A percentile compares a stretch with the other conserved stretches of the same genome.
Conservation (phyloP, 1,140 invertebrate species). For the Argopecten irradians region DNA sequence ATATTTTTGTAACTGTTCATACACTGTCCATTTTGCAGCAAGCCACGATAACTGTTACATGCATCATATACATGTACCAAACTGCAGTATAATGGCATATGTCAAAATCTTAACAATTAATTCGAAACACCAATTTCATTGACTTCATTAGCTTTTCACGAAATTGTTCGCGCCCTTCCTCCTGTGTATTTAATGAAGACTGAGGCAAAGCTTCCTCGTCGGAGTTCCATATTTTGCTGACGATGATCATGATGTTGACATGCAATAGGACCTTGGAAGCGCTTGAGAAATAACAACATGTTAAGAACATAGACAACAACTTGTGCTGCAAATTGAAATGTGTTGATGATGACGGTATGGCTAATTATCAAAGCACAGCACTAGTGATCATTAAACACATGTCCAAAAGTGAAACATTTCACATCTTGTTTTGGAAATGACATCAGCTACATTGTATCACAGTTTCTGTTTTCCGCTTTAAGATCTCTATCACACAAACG, state of each 20-base stretch:
- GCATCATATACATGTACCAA: no score
- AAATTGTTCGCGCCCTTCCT: no score
- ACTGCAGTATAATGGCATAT: no score
- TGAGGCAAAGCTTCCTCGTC: no score
- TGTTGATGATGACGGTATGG: background rate
- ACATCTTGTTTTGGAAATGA: background rate
- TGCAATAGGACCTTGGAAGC: background rate
- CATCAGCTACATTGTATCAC: background rate
- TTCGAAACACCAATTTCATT: no score
- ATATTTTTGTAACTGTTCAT: no score
- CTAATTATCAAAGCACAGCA: background rate
- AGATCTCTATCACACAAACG: background rate
- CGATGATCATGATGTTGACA: background rate
- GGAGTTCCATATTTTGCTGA: no score
- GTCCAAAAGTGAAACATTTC: background rate
- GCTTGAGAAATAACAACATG: background rate
- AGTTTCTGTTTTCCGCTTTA: background rate
- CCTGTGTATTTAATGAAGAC: no score
- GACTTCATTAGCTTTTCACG: no score
- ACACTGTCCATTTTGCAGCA: no score
- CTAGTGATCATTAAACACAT: background rate
- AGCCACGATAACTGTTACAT: no score
- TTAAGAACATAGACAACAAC: background rate
- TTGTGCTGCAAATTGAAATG: background rate
- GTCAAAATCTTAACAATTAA: no score